A percentile compares a stretch with the other conserved stretches of the same genome.
These are phyloP conservation scores for Plagiodera versicolora DNA, from an alignment of 2,888 invertebrate species.

Conservation along the genomic window DNA sequence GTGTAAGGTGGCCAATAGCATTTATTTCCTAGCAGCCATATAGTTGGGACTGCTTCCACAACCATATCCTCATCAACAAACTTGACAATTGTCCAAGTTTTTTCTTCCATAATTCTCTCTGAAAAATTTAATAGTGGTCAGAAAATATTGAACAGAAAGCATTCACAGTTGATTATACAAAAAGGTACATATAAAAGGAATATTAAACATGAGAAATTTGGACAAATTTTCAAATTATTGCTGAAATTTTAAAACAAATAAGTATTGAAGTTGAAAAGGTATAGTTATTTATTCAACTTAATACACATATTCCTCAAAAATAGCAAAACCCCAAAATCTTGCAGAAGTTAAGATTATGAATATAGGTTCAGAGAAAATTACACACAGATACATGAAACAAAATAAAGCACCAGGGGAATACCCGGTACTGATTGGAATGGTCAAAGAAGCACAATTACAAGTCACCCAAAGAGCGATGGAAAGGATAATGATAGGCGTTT, in stretches of 20 bases:
- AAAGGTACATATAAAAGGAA: too few species aligned
- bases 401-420: too few species aligned
- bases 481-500: too few species aligned
- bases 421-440: too few species aligned
- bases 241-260: slow-evolving; percentile 7
- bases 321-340: too few species aligned
- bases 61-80: slow-evolving; percentile 1
- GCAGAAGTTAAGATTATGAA: too few species aligned
- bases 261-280: background rate
- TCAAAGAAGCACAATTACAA: too few species aligned
- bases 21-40: slow-evolving; percentile 11
- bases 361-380: too few species aligned
- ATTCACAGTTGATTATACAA: background rate
- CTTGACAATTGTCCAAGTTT: slow-evolving; percentile 9
- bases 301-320: too few species aligned
- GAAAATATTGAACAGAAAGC: background rate
- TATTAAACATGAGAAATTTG: too few species aligned
- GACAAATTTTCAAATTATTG: background rate
- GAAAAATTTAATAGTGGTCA: background rate
- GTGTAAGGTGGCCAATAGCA: slow-evolving; percentile 13
- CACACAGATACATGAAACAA: too few species aligned
- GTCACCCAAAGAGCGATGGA: too few species aligned
- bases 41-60: slow-evolving; percentile 6
- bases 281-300: slow-evolving; percentile 2
- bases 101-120: background rate